Conservation (phyloP, 2,888 invertebrate species). For the Tetragonula carbonaria region DNA sequence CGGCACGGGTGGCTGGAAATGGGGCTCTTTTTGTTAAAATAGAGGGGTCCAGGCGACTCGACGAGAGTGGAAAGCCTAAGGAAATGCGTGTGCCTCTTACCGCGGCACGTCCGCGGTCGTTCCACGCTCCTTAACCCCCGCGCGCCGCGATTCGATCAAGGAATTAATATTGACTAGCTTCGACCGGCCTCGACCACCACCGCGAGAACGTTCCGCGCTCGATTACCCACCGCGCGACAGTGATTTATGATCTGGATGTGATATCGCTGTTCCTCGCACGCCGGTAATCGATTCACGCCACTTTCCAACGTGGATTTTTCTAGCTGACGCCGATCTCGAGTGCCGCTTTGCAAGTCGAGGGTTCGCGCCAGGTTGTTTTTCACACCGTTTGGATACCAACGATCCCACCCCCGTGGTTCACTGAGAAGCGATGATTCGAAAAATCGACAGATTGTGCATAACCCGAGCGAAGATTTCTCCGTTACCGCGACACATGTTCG, state of each 20-base stretch:
- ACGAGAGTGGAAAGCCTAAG: conserved; percentile 55
- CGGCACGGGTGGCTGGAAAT: conserved; percentile 11
- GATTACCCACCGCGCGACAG: conserved; percentile 80
- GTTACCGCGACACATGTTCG: no score
- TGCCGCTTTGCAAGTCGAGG: conserved; percentile 19
- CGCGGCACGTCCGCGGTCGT: conserved; percentile 62
- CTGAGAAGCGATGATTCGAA: conserved; percentile 18
- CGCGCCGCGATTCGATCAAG: conserved; percentile 49
- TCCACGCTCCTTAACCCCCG: conserved; percentile 35
- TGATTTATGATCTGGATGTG: conserved; percentile 79
- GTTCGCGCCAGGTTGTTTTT: conserved; percentile 24
- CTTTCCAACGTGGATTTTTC: conserved; percentile 64
- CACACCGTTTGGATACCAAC: conserved; percentile 30
- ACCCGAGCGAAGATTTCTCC: no score
- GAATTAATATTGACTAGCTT: conserved; percentile 81
- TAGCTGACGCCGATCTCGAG: conserved; percentile 48
- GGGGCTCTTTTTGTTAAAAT: conserved; percentile 45
- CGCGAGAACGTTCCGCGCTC: conserved; percentile 71
- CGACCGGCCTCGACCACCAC: conserved; percentile 72
- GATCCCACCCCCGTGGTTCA: not conserved
- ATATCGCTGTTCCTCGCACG: conserved; percentile 65
- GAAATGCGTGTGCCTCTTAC: conserved; percentile 74
- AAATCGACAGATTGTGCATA: conserved; percentile 7
- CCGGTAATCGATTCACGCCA: conserved; percentile 72
- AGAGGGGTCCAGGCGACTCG: conserved; percentile 30